Evolutionary conservation across 2,888 invertebrate genomes (phyloP).

Genomic region (Drosophila austrosaltans): DNA sequence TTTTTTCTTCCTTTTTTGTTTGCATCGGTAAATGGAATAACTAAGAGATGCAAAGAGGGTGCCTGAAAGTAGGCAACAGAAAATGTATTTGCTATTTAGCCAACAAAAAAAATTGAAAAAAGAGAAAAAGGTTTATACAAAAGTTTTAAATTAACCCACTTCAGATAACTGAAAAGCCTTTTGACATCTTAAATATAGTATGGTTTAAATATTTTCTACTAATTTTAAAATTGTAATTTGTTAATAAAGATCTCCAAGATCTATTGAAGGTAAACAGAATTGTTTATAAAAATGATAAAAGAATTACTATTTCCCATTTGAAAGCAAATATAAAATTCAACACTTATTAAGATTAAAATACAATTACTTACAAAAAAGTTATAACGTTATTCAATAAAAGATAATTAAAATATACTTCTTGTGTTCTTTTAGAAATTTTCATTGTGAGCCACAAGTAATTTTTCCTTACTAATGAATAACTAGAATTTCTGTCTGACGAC

Average conservation of each 20-base stretch:
- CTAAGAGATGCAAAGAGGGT: constrained; percentile 26
- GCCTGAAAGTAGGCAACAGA: constrained; percentile 59
- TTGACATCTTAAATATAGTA: too few relatives aligned
- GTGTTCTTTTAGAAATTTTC: not conserved
- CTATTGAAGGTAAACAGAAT: too few relatives aligned
- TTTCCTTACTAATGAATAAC: constrained; percentile 10
- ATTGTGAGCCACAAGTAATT: constrained; percentile 1
- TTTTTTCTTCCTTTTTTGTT: not conserved
- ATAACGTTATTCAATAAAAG: too few relatives aligned
- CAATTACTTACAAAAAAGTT: not conserved
- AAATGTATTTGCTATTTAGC: constrained; percentile 59
- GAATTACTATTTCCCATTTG: too few relatives aligned
- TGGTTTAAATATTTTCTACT: too few relatives aligned
- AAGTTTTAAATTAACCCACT: not conserved
- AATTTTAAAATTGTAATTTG: too few relatives aligned
- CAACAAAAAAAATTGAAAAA: not conserved
- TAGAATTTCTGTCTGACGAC: not conserved
- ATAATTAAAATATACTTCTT: too few relatives aligned
- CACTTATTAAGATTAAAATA: not conserved
- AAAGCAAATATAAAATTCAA: too few relatives aligned
- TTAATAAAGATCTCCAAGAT: too few relatives aligned
- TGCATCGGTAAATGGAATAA: not conserved
- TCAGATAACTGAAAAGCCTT: too few relatives aligned
- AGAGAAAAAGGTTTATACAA: not conserved
- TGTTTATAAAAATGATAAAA: too few relatives aligned